phyloP scores from a whole-genome alignment of 2,888 invertebrate species.

The Lymantria monacha region DNA sequence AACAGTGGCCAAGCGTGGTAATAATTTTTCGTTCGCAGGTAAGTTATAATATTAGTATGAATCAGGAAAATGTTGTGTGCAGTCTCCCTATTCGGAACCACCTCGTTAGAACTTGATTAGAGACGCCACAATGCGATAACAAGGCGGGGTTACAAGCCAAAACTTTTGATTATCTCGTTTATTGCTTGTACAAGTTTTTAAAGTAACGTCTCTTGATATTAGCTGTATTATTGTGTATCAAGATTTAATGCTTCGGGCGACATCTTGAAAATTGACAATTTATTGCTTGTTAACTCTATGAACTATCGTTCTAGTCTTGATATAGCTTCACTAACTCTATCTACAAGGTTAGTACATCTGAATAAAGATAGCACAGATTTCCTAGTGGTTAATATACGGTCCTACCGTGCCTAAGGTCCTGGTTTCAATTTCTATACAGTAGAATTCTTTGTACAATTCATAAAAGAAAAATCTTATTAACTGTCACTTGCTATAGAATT shows the following conservation, averaged over 20 bases:
- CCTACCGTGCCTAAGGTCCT: no score
- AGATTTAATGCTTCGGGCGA: conserved; percentile 31
- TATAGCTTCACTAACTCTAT: no score
- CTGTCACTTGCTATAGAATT: no score
- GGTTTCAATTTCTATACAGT: no score
- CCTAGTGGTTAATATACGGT: no score
- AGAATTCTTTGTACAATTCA: no score
- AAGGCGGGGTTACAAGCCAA: conserved; percentile 36
- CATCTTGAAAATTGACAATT: conserved; percentile 34
- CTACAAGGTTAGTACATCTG: no score
- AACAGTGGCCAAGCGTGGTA: no score
- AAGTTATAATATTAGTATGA: no score
- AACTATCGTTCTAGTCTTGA: conserved; percentile 19
- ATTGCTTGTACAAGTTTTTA: conserved; percentile 46
- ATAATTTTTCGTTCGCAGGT: no score
- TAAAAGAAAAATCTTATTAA: no score
- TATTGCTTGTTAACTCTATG: conserved; percentile 21
- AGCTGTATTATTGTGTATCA: conserved; percentile 28
- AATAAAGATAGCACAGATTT: no score
- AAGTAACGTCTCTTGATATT: conserved; percentile 38
- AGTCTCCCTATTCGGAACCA: conserved; percentile 32
- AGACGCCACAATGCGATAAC: conserved; percentile 56
- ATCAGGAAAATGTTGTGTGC: conserved; percentile 17
- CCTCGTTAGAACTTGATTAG: conserved; percentile 67
- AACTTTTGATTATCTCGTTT: conserved; percentile 54